Percentiles rank a stretch among this genome's conserved stretches.
Conservation (phyloP, 35 echinoderm and acorn worm genomes). For the Lytechinus variegatus region DNA sequence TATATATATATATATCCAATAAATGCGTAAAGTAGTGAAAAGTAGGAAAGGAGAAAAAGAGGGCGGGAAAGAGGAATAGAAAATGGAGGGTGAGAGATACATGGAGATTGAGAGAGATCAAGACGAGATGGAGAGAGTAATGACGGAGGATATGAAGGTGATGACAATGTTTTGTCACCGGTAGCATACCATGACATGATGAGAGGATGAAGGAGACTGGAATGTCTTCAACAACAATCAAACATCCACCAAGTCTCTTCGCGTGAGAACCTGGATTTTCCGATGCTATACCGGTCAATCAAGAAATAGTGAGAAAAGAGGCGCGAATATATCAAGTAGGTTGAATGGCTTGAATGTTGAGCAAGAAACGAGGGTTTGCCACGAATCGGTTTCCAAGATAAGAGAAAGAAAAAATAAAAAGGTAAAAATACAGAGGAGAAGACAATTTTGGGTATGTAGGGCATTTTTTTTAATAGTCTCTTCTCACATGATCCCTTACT, state of each 20-base stretch:
- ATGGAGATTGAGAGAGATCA: neutral
- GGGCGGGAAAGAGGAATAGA: neutral
- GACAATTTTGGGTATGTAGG: too few relatives aligned
- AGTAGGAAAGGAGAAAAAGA: neutral
- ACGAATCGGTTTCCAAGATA: too few relatives aligned
- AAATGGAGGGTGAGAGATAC: neutral
- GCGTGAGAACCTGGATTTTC: neutral
- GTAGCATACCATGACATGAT: neutral
- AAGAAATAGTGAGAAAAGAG: neutral
- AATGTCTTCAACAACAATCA: slow-evolving; percentile 19
- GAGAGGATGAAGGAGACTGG: neutral
- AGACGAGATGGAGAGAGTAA: neutral
- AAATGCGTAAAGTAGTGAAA: neutral
- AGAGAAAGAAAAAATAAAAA: too few relatives aligned
- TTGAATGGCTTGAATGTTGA: neutral
- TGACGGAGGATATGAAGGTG: neutral
- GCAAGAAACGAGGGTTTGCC: too few relatives aligned
- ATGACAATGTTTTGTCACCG: neutral
- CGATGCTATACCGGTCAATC: neutral
- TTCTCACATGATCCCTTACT: too few relatives aligned
- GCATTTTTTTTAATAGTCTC: too few relatives aligned
- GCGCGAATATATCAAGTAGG: neutral
- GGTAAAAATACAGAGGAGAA: too few relatives aligned
- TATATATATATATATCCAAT: neutral
- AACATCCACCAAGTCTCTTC: neutral